Conservation (phyloP, 2,113 vertebrate species). For the human region GRCh38 chr4:23424501-23425000, state of each 20-base stretch:
- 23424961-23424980: neutral
- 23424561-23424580: constrained; percentile 17
- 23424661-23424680: constrained; percentile 40
- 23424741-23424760: fast-evolving
- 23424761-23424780: neutral
- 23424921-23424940: neutral
- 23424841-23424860: neutral
- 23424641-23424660: constrained; percentile 52
- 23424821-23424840: neutral
- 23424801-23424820: neutral
- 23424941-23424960: neutral
- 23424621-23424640: constrained; percentile 60
- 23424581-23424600: constrained; percentile 58
- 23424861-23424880: neutral
- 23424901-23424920: neutral
- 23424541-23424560: neutral
- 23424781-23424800: neutral
- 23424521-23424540: neutral
- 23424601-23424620: constrained; percentile 34
- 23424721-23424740: neutral
- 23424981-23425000: neutral
- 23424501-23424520: neutral
- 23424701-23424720: neutral
- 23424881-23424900: neutral
- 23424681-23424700: neutral